Evolutionary conservation across 30 jellyfish, hydroid and myxozoan genomes (phyloP).

Genomic region (Pelagia noctiluca): DNA sequence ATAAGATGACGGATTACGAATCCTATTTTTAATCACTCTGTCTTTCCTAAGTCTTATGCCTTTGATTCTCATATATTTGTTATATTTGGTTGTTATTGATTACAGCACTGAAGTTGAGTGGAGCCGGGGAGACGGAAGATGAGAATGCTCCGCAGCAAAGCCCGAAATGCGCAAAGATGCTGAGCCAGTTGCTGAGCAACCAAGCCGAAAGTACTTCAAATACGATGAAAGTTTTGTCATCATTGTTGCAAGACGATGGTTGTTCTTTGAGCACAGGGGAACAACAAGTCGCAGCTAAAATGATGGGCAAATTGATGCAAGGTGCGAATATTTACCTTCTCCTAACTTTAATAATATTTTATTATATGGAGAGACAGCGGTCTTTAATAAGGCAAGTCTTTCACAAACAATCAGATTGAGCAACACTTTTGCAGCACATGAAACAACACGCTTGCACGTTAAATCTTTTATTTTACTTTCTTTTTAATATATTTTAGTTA

Average conservation of each 20-base stretch:
- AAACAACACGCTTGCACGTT: no score
- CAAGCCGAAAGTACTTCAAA: conserved; percentile 99
- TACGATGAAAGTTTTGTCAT: conserved; percentile 91
- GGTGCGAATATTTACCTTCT: conserved; percentile 52
- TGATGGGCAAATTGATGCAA: conserved; percentile 96
- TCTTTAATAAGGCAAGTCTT: no score
- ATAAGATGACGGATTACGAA: not conserved
- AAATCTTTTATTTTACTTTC: no score
- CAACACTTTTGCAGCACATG: no score
- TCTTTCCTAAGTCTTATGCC: not conserved
- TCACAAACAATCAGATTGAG: no score
- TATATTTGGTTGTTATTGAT: no score
- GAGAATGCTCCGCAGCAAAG: conserved; percentile 62
- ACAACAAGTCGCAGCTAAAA: conserved; percentile 94
- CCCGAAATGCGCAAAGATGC: conserved; percentile 92
- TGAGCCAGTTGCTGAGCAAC: conserved; percentile 89
- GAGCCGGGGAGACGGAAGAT: conserved; percentile 49
- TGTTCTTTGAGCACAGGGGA: conserved; percentile 95
- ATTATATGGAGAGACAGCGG: no score
- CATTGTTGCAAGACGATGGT: conserved; percentile 95
- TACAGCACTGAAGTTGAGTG: conserved; percentile 65
- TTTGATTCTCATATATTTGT: conserved; percentile 7
- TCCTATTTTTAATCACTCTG: not conserved
- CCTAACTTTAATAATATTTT: not conserved
- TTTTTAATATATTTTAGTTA: no score